These are phyloP conservation scores for Brachystomella parvula DNA, from an alignment of 1,140 invertebrate species.

Conservation along the genomic window DNA sequence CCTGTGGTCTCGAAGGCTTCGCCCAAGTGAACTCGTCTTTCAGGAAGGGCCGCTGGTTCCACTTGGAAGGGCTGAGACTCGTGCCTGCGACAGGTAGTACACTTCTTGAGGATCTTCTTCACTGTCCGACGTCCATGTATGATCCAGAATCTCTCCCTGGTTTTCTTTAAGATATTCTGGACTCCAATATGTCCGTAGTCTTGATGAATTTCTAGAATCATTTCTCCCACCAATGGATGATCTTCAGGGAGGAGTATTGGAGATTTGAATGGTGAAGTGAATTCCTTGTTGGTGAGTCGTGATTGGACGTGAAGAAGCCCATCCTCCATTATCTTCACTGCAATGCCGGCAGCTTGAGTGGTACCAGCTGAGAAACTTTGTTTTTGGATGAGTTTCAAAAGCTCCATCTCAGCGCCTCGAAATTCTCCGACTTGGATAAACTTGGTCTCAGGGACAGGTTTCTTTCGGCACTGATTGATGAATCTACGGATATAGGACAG, in stretches of 20 bases:
- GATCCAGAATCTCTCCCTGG: constrained; percentile 13
- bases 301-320: background rate
- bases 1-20: constrained; percentile 26
- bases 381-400: background rate
- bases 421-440: background rate
- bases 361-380: background rate
- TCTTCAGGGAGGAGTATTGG: constrained; percentile 10
- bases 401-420: background rate
- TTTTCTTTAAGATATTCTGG: background rate
- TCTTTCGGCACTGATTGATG: background rate
- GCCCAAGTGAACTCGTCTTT: constrained; percentile 18
- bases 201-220: background rate
- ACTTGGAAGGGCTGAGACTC: background rate
- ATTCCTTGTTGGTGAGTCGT: background rate
- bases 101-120: constrained; percentile 9
- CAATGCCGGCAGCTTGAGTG: background rate
- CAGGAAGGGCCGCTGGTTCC: constrained; percentile 22
- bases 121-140: constrained; percentile 11
- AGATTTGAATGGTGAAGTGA: constrained; percentile 7
- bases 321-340: background rate
- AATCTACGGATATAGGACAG: background rate
- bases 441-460: background rate
- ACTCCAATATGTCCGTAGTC: background rate
- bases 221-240: background rate
- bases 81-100: constrained; percentile 22